Evolutionary conservation across 2,888 invertebrate genomes (phyloP), one percentile per base, ranked within the genome.

Genomic region (Gymnosoma rotundatum): DNA sequence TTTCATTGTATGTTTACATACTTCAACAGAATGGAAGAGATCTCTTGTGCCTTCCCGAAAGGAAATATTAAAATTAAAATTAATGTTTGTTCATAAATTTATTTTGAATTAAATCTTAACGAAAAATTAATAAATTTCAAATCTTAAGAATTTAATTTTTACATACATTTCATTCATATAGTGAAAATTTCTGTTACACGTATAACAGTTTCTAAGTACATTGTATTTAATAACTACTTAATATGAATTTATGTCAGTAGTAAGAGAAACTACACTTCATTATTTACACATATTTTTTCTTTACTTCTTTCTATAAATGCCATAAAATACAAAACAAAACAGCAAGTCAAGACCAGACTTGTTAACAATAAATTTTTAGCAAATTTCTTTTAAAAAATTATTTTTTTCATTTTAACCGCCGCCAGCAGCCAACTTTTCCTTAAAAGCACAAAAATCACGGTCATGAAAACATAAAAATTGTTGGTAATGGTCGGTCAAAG

Each of bases 391-490:
- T 36, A 7, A 50, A 70, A 70, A 64, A 18, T 12, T 42, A 1
- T 42, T 42, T 42, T 58, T 18, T 42, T 18, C 16, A 66, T 72
- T 42, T 76, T 70, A 66, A 81, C 70, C 63, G 72, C 60, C 63
- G 76, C 60, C 76, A 72, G 48, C 70, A 66, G 66, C 58, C 48
- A 76, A 73, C 82, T 78, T 83, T 83, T 83, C 38, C 67, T 72
- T 73, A 50, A 60, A 50, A 60, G 42, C 61, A 69, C 54, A 61
- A 78, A 75, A 75, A 75, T 74, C 70, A 75, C 74, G 78, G 78
- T 64, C 83, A 82, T 76, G 60, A 64, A 78, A 74, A 78, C 69
- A 67, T 61, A 42, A 73, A 73, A 64, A 64, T 60, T 21, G 14
- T 66, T 64, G 25, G 12, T 42, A 12, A 12, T 42, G 42, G 42